A percentile compares a stretch with the other conserved stretches of the same genome.
Conservation (phyloP, 2,888 invertebrate genomes). For the Dione juno region DNA sequence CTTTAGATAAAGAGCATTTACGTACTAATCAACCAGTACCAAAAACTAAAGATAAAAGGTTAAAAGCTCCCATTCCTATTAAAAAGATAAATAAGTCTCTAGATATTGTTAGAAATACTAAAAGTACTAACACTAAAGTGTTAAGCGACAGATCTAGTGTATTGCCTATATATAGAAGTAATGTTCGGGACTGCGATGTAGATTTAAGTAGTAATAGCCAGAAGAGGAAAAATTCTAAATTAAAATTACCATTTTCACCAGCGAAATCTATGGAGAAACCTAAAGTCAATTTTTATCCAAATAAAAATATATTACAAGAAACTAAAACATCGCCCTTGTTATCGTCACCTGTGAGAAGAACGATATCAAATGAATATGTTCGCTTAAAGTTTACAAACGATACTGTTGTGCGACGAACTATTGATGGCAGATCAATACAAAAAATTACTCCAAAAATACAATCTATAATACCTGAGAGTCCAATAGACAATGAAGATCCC, state of each 20-base stretch:
- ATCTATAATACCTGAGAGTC: slow-evolving; percentile 80
- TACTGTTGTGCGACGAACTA: slow-evolving; percentile 72
- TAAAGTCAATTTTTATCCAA: slow-evolving; percentile 70
- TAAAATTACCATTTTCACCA: slow-evolving; percentile 76
- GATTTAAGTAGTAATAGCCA: slow-evolving; percentile 59
- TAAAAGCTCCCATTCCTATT: slow-evolving; percentile 67
- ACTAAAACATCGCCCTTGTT: slow-evolving; percentile 68
- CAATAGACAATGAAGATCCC: slow-evolving; percentile 77
- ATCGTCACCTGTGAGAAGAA: slow-evolving; percentile 72
- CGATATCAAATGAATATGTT: slow-evolving; percentile 81
- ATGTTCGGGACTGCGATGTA: slow-evolving; percentile 59
- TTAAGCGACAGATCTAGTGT: slow-evolving; percentile 66
- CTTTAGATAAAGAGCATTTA: slow-evolving; percentile 57
- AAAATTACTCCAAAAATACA: slow-evolving; percentile 80
- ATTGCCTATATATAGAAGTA: slow-evolving; percentile 71
- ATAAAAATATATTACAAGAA: slow-evolving; percentile 61
- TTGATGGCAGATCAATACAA: slow-evolving; percentile 75
- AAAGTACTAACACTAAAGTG: slow-evolving; percentile 58
- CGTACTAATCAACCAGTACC: slow-evolving; percentile 55
- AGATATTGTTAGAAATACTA: slow-evolving; percentile 62
- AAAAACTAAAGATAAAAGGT: slow-evolving; percentile 65
- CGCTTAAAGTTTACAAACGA: slow-evolving; percentile 75
- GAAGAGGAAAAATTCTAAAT: slow-evolving; percentile 71
- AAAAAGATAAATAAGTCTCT: slow-evolving; percentile 69
- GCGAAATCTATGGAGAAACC: slow-evolving; percentile 74